Base-by-base conservation (phyloP, 2,888 invertebrate species). In the Torymus tubicola region DNA sequence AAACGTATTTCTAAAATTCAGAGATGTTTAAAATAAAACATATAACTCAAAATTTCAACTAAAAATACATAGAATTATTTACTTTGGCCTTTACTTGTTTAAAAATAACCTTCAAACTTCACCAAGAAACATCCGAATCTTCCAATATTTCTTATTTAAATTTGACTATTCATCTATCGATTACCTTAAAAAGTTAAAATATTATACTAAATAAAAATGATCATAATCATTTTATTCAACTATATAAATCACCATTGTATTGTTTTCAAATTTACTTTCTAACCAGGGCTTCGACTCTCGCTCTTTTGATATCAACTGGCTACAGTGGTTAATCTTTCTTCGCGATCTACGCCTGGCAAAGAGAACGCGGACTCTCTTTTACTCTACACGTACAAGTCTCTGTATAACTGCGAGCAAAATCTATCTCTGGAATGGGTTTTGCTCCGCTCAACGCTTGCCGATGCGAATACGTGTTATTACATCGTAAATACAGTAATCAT, bases 201-300 rank as follows among this genome's bases (percentile, higher is more conserved):
- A 61, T 61, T 16, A 61, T 31, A 24, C 24, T 61, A 24, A 61
- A 61, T 14, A 61, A 31, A 61, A 61, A 24, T 24, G 24, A 61
- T 61, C 14, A 24, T 24, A 3, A 11, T 11, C 16, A 24, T 64
- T 64, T 42, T 18, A 58, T 58, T 58, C 12, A 57, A 50, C 13
- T 24, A 11, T n/a, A 57, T 69, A n/a, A 8, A n/a, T 24, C 24
- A 53, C 57, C 21, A 67, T 53, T 31, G 13, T 72, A 61, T 71
- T 63, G 61, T 63, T 76, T 71, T 58, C 64, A 60, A 78, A 53
- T 21, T 67, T 72, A 71, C 52, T 78, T 65, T 78, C 65, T 61
- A 68, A 72, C 67, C 53, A 67, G 52, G n/a, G 5, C 5, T 60
- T 61, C 16, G 21, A 42, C 57, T n/a, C 21, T 55, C 13, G 18